Conservation (phyloP, 2,888 invertebrate genomes). For the Tinea semifulvella region DNA sequence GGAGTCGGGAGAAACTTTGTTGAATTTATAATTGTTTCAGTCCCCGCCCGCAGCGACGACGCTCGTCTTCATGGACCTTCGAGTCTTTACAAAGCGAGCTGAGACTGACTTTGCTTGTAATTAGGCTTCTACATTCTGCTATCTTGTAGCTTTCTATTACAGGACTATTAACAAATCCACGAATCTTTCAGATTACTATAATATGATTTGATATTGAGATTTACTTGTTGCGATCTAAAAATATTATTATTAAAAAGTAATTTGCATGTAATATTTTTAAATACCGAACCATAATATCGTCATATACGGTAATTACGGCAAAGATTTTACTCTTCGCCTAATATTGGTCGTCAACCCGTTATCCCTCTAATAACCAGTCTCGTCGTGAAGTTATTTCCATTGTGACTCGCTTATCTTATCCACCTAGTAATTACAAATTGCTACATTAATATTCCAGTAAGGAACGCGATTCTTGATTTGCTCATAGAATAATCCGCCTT, state of each 20-base stretch:
- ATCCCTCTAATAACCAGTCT: background rate
- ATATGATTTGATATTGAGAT: too few species aligned
- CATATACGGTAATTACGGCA: background rate
- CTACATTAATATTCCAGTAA: slow-evolving; percentile 5
- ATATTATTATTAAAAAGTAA: too few species aligned
- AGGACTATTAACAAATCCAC: background rate
- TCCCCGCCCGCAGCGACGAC: slow-evolving; percentile 13
- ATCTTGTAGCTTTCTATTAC: slow-evolving; percentile 6
- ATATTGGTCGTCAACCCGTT: background rate
- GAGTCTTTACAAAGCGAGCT: slow-evolving; percentile 16
- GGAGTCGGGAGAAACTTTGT: slow-evolving; percentile 22
- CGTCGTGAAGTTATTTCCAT: background rate
- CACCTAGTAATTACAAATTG: slow-evolving; percentile 1
- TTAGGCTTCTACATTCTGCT: slow-evolving; percentile 16
- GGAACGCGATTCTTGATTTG: slow-evolving; percentile 11
- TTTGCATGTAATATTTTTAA: too few species aligned
- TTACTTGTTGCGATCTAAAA: too few species aligned
- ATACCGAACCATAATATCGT: too few species aligned
- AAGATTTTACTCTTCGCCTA: background rate
- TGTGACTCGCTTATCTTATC: background rate
- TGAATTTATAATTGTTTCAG: slow-evolving; percentile 31
- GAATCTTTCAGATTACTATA: background rate
- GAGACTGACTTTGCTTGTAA: slow-evolving; percentile 16
- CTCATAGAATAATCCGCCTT: slow-evolving; percentile 26
- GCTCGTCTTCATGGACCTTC: slow-evolving; percentile 7